These are phyloP conservation scores for Pseudomyrmex gracilis DNA, from an alignment of 1,140 invertebrate species.

Conservation along the genomic window DNA sequence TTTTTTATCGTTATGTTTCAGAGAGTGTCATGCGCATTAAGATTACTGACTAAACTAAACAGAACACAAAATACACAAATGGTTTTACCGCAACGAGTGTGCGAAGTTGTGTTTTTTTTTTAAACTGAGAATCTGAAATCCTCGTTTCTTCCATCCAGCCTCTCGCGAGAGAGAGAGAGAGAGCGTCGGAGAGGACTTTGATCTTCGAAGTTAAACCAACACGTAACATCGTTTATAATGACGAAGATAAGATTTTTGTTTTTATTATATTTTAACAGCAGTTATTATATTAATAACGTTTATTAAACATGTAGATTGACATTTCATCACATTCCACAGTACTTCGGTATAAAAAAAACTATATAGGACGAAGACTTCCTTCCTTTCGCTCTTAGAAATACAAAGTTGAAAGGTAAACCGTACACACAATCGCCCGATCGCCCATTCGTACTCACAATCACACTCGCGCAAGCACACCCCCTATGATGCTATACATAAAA, in stretches of 20 bases:
- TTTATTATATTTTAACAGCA: conserved; percentile 51
- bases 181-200: neutral
- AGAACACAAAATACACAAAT: conserved; percentile 60
- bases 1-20: conserved; percentile 28
- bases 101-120: conserved; percentile 47
- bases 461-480: neutral
- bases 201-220: neutral
- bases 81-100: conserved; percentile 49
- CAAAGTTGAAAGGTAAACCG: neutral
- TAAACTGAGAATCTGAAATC: neutral
- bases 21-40: neutral
- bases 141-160: neutral
- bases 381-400: conserved; percentile 25
- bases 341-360: conserved; percentile 73
- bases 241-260: neutral
- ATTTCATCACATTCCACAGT: conserved; percentile 49
- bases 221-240: no score
- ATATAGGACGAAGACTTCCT: conserved; percentile 57
- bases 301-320: conserved; percentile 53
- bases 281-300: conserved; percentile 69
- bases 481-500: conserved; percentile 4
- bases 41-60: conserved; percentile 53
- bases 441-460: conserved; percentile 14
- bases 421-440: conserved; percentile 46
- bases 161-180: no score